A percentile compares a stretch with the other conserved stretches of the same genome.
Evolutionary conservation across 2,888 invertebrate genomes (phyloP).

Genomic region (Platerodrilus igneus): DNA sequence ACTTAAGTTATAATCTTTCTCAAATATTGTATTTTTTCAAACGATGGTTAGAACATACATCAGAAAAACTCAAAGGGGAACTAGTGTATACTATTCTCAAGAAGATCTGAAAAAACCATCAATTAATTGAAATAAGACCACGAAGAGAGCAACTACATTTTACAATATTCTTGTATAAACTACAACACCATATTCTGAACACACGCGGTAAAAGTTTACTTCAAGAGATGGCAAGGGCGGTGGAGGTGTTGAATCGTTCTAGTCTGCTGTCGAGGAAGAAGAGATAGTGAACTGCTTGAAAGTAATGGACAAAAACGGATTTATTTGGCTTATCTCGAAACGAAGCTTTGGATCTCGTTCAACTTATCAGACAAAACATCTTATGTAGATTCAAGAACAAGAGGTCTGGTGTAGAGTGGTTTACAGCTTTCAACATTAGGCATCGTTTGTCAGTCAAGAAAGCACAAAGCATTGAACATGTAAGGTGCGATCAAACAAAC

Average conservation of each 20-base stretch:
- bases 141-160: conserved; percentile 7
- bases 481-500: conserved; percentile 12
- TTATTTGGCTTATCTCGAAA: conserved; percentile 13
- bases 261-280: conserved; percentile 15
- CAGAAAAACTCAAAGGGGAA: conserved; percentile 8
- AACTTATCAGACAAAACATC: conserved; percentile 15
- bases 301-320: conserved; percentile 15
- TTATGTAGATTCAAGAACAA: conserved; percentile 14
- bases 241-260: conserved; percentile 16
- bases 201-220: conserved; percentile 8
- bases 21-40: no score
- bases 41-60: conserved; percentile 12
- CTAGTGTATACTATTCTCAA: conserved; percentile 10
- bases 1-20: no score
- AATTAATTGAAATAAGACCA: conserved; percentile 11
- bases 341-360: conserved; percentile 13
- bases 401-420: conserved; percentile 15
- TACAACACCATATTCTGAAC: conserved; percentile 11
- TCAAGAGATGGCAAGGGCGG: conserved; percentile 16
- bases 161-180: conserved; percentile 16
- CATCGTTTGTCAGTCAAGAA: conserved; percentile 13
- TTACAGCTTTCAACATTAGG: conserved; percentile 8
- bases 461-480: conserved; percentile 13
- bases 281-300: conserved; percentile 16
- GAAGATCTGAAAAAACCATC: no score